Conservation (phyloP, 2,888 invertebrate species). For the Gymnoscelis rufifasciata region DNA sequence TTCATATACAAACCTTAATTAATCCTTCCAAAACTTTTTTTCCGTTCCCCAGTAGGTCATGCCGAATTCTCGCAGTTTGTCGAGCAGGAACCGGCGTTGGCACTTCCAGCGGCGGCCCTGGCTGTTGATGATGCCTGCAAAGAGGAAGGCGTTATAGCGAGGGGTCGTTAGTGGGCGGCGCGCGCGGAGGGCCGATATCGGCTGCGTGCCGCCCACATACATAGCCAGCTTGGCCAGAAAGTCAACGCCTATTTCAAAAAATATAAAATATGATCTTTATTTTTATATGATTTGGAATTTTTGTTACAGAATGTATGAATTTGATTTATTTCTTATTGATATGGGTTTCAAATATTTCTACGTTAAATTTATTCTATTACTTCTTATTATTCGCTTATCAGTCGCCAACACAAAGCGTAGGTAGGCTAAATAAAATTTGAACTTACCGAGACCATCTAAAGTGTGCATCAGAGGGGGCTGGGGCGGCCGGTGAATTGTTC, state of each 20-base stretch:
- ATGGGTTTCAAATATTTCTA: neutral
- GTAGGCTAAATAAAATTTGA: slow-evolving; percentile 2
- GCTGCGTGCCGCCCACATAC: slow-evolving; percentile 48
- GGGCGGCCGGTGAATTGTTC: slow-evolving; percentile 94
- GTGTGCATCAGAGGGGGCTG: slow-evolving; percentile 90
- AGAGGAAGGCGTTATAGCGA: slow-evolving; percentile 48
- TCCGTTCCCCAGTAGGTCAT: slow-evolving; percentile 91
- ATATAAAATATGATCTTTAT: no score
- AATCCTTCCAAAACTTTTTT: slow-evolving; percentile 90
- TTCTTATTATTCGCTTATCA: no score
- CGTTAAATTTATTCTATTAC: no score
- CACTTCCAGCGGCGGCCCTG: slow-evolving; percentile 94
- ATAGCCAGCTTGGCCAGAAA: slow-evolving; percentile 30
- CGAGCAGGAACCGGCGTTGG: slow-evolving; percentile 91
- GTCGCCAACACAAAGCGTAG: no score
- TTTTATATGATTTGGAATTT: no score
- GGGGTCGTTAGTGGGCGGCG: slow-evolving; percentile 56
- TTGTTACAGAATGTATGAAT: no score
- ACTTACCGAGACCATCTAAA: slow-evolving; percentile 93
- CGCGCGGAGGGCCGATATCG: slow-evolving; percentile 41
- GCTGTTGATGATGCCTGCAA: slow-evolving; percentile 91
- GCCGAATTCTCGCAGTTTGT: slow-evolving; percentile 90
- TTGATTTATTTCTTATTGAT: neutral
- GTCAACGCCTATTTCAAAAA: neutral
- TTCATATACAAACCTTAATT: slow-evolving; percentile 82